These are phyloP conservation scores for Lamprologus sp. DNA, from an alignment of 2,113 vertebrate species.

Conservation along the genomic window DNA sequence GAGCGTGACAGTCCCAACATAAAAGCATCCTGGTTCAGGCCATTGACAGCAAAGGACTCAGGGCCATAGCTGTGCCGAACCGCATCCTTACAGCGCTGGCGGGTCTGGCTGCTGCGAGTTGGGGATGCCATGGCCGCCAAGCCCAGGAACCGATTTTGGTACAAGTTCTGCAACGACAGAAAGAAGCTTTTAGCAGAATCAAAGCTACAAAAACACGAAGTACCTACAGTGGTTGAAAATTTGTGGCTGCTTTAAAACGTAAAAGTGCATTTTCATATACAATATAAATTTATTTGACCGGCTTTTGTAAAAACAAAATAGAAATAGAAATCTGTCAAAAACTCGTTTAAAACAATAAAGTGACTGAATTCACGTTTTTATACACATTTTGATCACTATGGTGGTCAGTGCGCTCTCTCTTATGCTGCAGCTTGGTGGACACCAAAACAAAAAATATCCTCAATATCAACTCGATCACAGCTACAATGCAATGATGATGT, in stretches of 20 bases:
- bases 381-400: background rate
- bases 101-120: constrained; percentile 82
- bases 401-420: accelerated
- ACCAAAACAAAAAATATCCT: background rate
- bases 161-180: constrained; percentile 82
- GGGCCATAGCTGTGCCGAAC: constrained; percentile 84
- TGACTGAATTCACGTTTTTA: accelerated
- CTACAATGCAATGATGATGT: background rate
- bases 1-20: constrained; percentile 81
- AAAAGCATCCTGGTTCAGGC: constrained; percentile 65
- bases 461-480: background rate
- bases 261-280: background rate
- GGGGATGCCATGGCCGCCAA: constrained; percentile 96
- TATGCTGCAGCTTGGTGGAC: background rate
- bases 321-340: background rate
- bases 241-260: background rate
- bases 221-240: background rate
- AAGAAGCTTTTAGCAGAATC: background rate
- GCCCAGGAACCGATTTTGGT: constrained; percentile 94
- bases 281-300: background rate
- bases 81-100: constrained; percentile 84
- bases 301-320: background rate
- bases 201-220: background rate
- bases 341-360: background rate
- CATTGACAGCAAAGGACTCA: constrained; percentile 78